phyloP scores from a whole-genome alignment of 2,113 vertebrate species.

The Rhinopithecus roxellana region DNA sequence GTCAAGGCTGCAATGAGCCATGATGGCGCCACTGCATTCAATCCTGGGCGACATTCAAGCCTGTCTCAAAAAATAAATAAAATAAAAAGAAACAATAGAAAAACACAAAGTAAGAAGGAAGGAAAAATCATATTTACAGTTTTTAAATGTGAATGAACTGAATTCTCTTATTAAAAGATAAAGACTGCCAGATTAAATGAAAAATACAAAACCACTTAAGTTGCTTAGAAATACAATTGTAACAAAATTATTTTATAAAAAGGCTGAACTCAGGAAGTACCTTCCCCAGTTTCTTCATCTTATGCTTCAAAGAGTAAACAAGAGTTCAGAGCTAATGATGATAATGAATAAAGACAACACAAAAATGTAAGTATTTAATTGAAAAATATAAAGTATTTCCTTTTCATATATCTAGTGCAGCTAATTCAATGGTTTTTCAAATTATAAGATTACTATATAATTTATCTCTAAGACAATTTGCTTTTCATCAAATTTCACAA shows the following conservation, averaged over 20 bases:
- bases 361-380: background rate
- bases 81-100: background rate
- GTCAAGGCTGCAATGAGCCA: no score
- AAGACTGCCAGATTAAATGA: background rate
- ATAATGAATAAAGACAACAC: background rate
- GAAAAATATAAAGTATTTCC: background rate
- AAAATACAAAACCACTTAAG: background rate
- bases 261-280: background rate
- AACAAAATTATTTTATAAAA: background rate
- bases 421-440: background rate
- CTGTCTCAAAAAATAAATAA: background rate
- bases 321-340: background rate
- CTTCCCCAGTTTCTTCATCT: background rate
- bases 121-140: background rate
- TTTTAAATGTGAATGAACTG: background rate
- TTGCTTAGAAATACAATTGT: background rate
- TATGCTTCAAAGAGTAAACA: background rate
- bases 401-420: background rate
- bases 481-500: background rate
- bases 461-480: background rate
- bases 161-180: background rate
- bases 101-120: background rate
- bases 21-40: no score
- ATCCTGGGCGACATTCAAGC: no score
- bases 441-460: background rate